phyloP scores from a whole-genome alignment of 2,797 vertebrate genomes.

The Prionace glauca region DNA sequence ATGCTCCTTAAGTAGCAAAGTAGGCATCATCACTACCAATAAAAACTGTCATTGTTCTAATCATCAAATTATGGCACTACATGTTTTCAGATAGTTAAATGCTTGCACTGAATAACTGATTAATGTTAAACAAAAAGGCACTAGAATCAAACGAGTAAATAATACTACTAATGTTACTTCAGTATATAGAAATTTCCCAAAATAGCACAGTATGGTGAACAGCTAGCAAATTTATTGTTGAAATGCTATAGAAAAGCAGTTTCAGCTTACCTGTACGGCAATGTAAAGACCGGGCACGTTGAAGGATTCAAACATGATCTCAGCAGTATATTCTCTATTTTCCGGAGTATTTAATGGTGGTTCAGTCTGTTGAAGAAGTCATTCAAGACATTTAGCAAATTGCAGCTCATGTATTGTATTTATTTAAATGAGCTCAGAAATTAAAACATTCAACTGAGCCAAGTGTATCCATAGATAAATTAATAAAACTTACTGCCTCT shows the following conservation, averaged over 20 bases:
- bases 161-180: neutral
- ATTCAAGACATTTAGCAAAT: neutral
- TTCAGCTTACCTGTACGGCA: slow-evolving; percentile 75
- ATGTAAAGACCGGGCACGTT: slow-evolving; percentile 91
- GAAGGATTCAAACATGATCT: slow-evolving; percentile 91
- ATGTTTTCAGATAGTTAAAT: neutral
- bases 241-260: neutral
- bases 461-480: neutral
- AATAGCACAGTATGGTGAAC: neutral
- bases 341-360: slow-evolving; percentile 84
- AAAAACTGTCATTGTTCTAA: neutral
- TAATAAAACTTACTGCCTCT: too few species aligned
- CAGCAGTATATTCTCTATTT: slow-evolving; percentile 84
- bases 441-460: neutral
- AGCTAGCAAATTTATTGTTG: neutral
- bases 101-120: neutral
- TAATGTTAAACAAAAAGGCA: neutral
- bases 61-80: neutral
- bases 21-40: neutral
- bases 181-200: neutral
- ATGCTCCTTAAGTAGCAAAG: neutral
- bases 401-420: neutral
- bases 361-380: slow-evolving; percentile 62
- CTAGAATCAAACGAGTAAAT: neutral
- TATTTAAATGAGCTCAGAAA: neutral